Base-by-base conservation (phyloP, 2,797 vertebrate species). In the Heterohyrax brucei region DNA sequence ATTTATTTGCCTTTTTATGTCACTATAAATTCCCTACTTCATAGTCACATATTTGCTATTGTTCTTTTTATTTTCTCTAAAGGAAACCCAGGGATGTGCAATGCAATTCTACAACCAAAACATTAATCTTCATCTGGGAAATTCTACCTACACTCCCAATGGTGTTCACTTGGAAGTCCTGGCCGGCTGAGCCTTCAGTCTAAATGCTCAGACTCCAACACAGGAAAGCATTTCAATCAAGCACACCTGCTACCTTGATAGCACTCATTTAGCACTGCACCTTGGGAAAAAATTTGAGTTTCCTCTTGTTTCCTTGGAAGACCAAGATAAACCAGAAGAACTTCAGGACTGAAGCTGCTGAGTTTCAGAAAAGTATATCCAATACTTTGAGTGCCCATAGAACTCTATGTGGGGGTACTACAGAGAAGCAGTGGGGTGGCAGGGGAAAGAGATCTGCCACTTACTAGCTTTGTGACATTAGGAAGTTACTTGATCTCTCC, bases 31-130 rank as follows among this genome's bases (percentile, higher is more conserved):
- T 33, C 56, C 30, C 56, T 30, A 46, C 19, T 56, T 96, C 59
- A 73, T 19, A 79, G 7, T 82, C 48, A 85, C 24, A 28, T 46
- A 33, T 81, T 81, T 87, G 28, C 53, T 75, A 56, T 30, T 88
- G 39, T n/a, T 78, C 50, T 77, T 56, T 56, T 77, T 73, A 82
- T 70, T 30, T 83, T 93, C 39, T n/a, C 28, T 83, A 62, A 82
- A 56, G 12, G 80, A 92, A 33, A 86, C 28, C 81, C 46, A 75
- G n/a, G 39, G 86, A 50, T 30, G 39, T 91, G 24, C 30, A 95
- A 30, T 91, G 24, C 30, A 95, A 30, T 85, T 96, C 50, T 89
- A 84, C 39, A 86, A 82, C 84, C 80, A 83, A 79, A 90, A 77
- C 39, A 81, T 59, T n/a, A 94, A 44, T 59, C 56, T 66, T 93